Base-by-base conservation (phyloP, 2,113 vertebrate species). In the Bungarus multicinctus region DNA sequence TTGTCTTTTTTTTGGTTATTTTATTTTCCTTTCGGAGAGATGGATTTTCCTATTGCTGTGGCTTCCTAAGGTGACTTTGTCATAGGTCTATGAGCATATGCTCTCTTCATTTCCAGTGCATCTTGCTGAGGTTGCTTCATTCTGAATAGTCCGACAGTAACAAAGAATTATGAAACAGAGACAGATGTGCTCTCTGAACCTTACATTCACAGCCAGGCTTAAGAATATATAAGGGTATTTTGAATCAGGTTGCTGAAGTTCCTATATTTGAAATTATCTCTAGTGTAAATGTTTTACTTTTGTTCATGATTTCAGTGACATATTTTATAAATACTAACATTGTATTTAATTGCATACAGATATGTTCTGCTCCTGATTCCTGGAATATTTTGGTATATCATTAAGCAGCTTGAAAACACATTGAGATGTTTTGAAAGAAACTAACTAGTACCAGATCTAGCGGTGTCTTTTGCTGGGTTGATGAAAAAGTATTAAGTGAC, bases 371-470 rank as follows among this genome's bases (percentile, higher is more conserved):
- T 88, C 87, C 96, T 93, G 55, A 23, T 14, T 55, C 43, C 18
- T 60, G 93, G 94, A 96, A 95, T 95, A 93, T 89, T 95, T 94
- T 69, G 58, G 90, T 0, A 0, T 94, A 88, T 55, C 91, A 87
- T 91, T 95, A 64, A 92, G 93, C 93, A 93, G 90, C 91, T 95
- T 96, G 94, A 0, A 88, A 92, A 92, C 93, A 86, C 93, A 89
- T 90, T 87, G 93, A 94, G 95, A 96, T 94, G 94, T 92, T 95
- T 92, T 91, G 94, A 95, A 93, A 87, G 45, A 64, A 95, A 95
- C 86, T 95, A 39, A 95, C 92, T 95, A 94, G 74, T 0, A 93
- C 94, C 93, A 95, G 95, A 93, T 94, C 95, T 93, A 92, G 92
- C 53, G 81, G 94, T 95, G 94, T 52, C 93, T 95, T 97, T 96